These are phyloP conservation scores for Octopus sinensis DNA, from an alignment of 1,140 invertebrate species.

Conservation along the genomic window DNA sequence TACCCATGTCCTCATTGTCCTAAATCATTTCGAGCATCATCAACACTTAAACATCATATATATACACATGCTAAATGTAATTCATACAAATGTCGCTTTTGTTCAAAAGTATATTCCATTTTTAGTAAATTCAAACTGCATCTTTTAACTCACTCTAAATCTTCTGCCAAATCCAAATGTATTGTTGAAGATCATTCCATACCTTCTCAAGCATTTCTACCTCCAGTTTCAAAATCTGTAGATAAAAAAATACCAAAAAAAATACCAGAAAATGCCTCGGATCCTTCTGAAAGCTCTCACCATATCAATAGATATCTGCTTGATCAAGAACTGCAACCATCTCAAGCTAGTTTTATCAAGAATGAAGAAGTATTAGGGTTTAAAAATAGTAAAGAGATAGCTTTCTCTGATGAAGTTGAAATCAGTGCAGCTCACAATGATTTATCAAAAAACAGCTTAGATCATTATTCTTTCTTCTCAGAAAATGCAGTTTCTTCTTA, in stretches of 20 bases:
- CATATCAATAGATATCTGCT: background rate
- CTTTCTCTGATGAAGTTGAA: too few relatives aligned
- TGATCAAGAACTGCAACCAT: background rate
- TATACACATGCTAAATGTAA: constrained; percentile 57
- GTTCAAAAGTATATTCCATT: constrained; percentile 47
- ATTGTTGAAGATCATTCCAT: background rate
- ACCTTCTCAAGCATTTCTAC: background rate
- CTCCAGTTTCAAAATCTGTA: background rate
- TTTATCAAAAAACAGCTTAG: background rate
- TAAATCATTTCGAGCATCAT: too few relatives aligned
- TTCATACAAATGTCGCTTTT: constrained; percentile 53
- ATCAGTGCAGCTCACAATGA: background rate
- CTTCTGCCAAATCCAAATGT: background rate
- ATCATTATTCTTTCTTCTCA: background rate
- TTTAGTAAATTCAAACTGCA: constrained; percentile 58
- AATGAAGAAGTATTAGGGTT: too few relatives aligned
- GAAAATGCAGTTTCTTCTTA: background rate
- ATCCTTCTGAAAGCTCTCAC: background rate
- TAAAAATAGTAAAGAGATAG: too few relatives aligned
- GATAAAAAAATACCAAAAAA: background rate
- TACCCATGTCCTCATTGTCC: constrained; percentile 22
- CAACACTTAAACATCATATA: too few relatives aligned
- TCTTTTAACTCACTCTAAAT: constrained; percentile 54
- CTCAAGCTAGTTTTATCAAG: too few relatives aligned
- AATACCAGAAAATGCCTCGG: background rate